Conservation (phyloP, 2,888 invertebrate genomes). For the Catocala fraxini region DNA sequence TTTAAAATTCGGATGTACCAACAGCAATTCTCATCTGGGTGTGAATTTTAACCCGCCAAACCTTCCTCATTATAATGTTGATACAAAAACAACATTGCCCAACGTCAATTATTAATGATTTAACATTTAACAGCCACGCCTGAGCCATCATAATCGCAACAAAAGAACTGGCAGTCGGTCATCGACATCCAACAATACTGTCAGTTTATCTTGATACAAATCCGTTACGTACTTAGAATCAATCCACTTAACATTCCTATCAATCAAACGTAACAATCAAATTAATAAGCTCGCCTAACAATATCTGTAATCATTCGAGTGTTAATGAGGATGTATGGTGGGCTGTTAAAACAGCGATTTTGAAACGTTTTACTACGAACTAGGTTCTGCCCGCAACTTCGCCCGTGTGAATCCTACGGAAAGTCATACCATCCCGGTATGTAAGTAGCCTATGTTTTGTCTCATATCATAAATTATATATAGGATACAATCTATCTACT, state of each 20-base stretch:
- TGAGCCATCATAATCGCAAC: slow-evolving; percentile 26
- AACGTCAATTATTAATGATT: slow-evolving; percentile 11
- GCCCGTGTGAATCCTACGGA: no score
- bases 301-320: slow-evolving; percentile 49
- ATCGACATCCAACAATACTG: slow-evolving; percentile 48
- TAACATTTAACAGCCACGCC: slow-evolving; percentile 15
- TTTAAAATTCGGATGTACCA: no score
- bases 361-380: no score
- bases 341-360: slow-evolving; percentile 29
- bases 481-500: no score
- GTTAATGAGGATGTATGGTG: slow-evolving; percentile 56
- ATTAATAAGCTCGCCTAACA: slow-evolving; percentile 58
- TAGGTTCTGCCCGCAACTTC: no score
- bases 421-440: no score
- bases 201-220: slow-evolving; percentile 46
- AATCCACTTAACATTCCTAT: slow-evolving; percentile 66
- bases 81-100: not conserved
- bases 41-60: no score
- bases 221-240: slow-evolving; percentile 52
- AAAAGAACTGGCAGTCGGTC: slow-evolving; percentile 39
- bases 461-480: no score
- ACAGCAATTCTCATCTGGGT: no score
- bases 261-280: slow-evolving; percentile 62
- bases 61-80: not conserved
- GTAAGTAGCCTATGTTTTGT: no score